These are phyloP conservation scores for Probosciger aterrimus DNA, from an alignment of 2,113 vertebrate genomes.

Conservation along the genomic window DNA sequence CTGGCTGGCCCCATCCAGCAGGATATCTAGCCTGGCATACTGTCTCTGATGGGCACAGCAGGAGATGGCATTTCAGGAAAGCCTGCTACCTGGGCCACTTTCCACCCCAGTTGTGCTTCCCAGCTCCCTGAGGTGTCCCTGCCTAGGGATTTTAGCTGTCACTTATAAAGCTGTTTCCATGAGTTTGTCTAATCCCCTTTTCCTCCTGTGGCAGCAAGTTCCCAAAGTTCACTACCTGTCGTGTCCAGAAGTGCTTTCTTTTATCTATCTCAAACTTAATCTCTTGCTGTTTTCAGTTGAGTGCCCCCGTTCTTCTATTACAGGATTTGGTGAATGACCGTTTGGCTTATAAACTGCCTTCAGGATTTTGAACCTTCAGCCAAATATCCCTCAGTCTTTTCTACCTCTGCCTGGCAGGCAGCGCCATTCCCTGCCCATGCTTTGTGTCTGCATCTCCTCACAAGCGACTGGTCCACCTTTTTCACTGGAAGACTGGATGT, in stretches of 20 bases:
- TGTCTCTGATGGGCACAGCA: rapidly evolving
- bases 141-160: background rate
- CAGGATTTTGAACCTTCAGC: background rate
- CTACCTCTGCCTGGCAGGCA: background rate
- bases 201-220: background rate
- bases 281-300: background rate
- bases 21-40: background rate
- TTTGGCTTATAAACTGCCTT: background rate
- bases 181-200: constrained; percentile 18
- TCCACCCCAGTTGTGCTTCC: rapidly evolving
- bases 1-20: background rate
- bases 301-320: background rate
- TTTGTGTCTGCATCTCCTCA: background rate
- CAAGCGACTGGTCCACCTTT: background rate
- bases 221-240: constrained; percentile 17
- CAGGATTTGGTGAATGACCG: background rate
- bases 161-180: background rate
- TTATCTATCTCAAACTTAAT: background rate
- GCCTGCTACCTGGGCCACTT: rapidly evolving
- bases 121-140: background rate
- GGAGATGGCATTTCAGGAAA: background rate
- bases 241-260: background rate
- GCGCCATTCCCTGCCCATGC: background rate
- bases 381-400: background rate
- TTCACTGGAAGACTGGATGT: background rate